phyloP scores from a whole-genome alignment of 2,888 invertebrate genomes.

The Helleia helle region DNA sequence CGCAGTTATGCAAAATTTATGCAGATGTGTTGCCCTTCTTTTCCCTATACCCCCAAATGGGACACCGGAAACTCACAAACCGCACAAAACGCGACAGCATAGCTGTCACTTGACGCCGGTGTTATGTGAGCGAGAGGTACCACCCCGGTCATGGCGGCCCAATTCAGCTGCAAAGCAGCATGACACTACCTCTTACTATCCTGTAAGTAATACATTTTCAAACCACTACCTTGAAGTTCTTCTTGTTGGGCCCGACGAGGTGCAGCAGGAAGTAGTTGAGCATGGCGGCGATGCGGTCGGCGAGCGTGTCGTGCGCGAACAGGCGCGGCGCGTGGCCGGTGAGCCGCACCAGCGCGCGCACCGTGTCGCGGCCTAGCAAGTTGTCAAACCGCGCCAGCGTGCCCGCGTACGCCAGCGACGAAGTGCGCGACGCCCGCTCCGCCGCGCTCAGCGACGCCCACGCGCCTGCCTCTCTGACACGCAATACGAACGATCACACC shows the following conservation, averaged over 20 bases:
- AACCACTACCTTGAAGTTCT: slow-evolving; percentile 92
- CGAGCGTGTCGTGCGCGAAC: slow-evolving; percentile 93
- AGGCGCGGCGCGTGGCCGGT: slow-evolving; percentile 83
- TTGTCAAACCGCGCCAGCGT: slow-evolving; percentile 94
- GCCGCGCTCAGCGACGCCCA: slow-evolving; percentile 81
- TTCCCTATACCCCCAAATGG: too few species aligned
- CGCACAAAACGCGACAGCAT: too few species aligned
- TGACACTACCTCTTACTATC: too few species aligned
- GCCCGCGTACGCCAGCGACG: slow-evolving; percentile 79
- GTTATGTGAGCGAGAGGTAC: too few species aligned
- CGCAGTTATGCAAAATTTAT: too few species aligned
- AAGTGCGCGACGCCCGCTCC: slow-evolving; percentile 59
- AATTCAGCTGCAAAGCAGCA: too few species aligned
- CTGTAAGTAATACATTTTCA: too few species aligned
- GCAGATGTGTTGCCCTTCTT: too few species aligned
- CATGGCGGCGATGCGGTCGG: slow-evolving; percentile 95
- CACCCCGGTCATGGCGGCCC: too few species aligned
- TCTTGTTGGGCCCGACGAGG: slow-evolving; percentile 92
- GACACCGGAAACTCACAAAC: too few species aligned
- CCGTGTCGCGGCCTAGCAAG: slow-evolving; percentile 91
- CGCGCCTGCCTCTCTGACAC: slow-evolving; percentile 80
- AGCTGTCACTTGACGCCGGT: too few species aligned
- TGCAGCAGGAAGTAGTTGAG: slow-evolving; percentile 94
- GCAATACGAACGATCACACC: too few species aligned
- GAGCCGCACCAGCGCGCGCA: slow-evolving; percentile 84